Percentiles rank a stretch among this genome's conserved stretches.
phyloP scores from a whole-genome alignment of 2,113 vertebrate species.

The cattle (Bos taurus) region DNA sequence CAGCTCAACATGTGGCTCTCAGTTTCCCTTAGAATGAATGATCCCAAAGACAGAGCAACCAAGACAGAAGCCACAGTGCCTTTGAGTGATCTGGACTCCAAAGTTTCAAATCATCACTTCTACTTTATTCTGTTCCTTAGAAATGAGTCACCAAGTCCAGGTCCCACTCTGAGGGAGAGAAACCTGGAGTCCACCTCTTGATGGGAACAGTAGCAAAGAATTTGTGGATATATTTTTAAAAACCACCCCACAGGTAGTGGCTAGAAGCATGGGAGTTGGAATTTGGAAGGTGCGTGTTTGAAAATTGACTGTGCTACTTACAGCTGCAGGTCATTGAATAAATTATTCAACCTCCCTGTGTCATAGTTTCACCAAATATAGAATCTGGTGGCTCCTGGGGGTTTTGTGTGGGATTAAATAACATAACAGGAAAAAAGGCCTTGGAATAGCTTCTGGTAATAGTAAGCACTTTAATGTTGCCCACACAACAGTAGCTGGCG shows the following conservation, averaged over 20 bases:
- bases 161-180: not conserved
- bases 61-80: not conserved
- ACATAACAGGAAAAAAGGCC: not conserved
- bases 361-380: not conserved
- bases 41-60: not conserved
- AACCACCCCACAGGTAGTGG: not conserved
- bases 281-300: not conserved
- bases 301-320: not conserved
- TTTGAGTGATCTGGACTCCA: not conserved
- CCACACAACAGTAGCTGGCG: not conserved
- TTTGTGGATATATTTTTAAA: not conserved
- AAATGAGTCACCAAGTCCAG: not conserved
- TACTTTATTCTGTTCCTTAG: not conserved
- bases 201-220: not conserved
- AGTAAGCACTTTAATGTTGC: not conserved
- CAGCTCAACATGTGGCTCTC: not conserved
- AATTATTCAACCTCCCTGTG: not conserved
- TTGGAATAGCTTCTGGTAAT: not conserved
- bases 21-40: not conserved
- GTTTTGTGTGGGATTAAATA: not conserved
- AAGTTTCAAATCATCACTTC: not conserved
- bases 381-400: not conserved
- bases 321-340: not conserved
- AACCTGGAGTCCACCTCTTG: not conserved
- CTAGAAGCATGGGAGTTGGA: not conserved